These are phyloP conservation scores for Elmis aenea DNA, from an alignment of 2,888 invertebrate genomes.

Conservation along the genomic window DNA sequence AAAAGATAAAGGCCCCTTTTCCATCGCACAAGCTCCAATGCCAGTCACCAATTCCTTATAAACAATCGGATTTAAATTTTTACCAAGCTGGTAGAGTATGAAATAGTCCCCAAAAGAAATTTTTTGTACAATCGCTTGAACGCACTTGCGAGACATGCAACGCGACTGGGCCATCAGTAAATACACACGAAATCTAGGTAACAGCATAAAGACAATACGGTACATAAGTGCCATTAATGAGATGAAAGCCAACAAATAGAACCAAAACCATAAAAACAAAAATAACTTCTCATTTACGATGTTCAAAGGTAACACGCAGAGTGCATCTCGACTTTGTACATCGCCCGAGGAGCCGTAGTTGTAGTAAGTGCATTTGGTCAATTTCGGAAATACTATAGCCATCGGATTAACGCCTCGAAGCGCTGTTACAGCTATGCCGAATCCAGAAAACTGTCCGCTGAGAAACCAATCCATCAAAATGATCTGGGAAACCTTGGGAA, in stretches of 20 bases:
- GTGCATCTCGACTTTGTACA: constrained; percentile 54
- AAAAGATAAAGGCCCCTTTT: constrained; percentile 20
- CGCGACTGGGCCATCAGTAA: constrained; percentile 59
- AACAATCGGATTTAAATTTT: constrained; percentile 67
- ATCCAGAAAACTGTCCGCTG: constrained; percentile 57
- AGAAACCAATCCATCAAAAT: constrained; percentile 62
- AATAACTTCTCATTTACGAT: constrained; percentile 77
- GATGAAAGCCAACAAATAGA: constrained; percentile 58
- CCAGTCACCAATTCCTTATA: constrained; percentile 57
- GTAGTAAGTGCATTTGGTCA: constrained; percentile 60
- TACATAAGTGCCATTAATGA: constrained; percentile 63
- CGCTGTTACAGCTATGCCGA: constrained; percentile 54
- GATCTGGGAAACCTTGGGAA: constrained; percentile 64
- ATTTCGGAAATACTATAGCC: constrained; percentile 64
- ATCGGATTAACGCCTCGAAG: constrained; percentile 53
- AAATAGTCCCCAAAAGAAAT: constrained; percentile 73
- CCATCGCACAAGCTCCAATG: constrained; percentile 20
- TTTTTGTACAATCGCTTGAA: constrained; percentile 48
- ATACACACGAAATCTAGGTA: constrained; percentile 55
- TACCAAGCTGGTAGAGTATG: constrained; percentile 66
- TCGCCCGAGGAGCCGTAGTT: constrained; percentile 58
- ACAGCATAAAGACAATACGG: constrained; percentile 54
- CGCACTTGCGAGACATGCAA: constrained; percentile 49
- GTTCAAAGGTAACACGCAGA: constrained; percentile 73
- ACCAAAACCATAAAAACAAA: constrained; percentile 70